Base-by-base conservation (phyloP, 1,140 invertebrate genomes). In the Kradibia gibbosae region DNA sequence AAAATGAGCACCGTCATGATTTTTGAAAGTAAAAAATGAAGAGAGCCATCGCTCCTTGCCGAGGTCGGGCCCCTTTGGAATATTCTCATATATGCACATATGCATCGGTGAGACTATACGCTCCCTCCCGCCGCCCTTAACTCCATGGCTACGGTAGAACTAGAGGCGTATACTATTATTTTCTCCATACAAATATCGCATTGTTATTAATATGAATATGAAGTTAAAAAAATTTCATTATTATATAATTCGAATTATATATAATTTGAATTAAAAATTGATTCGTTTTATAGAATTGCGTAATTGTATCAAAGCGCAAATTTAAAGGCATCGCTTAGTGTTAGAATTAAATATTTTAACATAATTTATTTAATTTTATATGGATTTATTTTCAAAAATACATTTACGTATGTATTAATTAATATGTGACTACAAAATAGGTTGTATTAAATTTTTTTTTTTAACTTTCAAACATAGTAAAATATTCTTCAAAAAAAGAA, bases 1-100 rank as follows among this genome's bases (percentile, higher is more conserved):
- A 91, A 91, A 91, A 91, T 91, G 89, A 91, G 90, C 90, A 91
- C 91, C 90, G 90, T 91, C 90, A 91, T 91, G 90, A 90, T 91
- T 91, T 91, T 91, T 91, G 90, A 91, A 91, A 91, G 90, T 82
- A 91, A 91, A 91, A 91, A 91, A 91, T 91, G 89, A 91, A 84
- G 83, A 86, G 65, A 76, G 25, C 55, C 55, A 31, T 72, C 48
- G 50, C n/a, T 53, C 31, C 22, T 34, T 50, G 39, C 31, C 31
- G 48, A 17, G n/a, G 13, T 55, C 31, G 22, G 62, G 36, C 48
- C 77, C 45, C 28, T 78, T 67, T 53, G 4, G 20, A 67, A 39
- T n/a, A 39, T 67, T 39, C 42, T 1, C 13, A 8, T 72, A 48
- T 72, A 72, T 28, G 25, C 25, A 20, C 1, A 17, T 45, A 48